A percentile compares a stretch with the other conserved stretches of the same genome.
Evolutionary conservation across 1,140 invertebrate species (phyloP).

Genomic region (Monomorium pharaonis): DNA sequence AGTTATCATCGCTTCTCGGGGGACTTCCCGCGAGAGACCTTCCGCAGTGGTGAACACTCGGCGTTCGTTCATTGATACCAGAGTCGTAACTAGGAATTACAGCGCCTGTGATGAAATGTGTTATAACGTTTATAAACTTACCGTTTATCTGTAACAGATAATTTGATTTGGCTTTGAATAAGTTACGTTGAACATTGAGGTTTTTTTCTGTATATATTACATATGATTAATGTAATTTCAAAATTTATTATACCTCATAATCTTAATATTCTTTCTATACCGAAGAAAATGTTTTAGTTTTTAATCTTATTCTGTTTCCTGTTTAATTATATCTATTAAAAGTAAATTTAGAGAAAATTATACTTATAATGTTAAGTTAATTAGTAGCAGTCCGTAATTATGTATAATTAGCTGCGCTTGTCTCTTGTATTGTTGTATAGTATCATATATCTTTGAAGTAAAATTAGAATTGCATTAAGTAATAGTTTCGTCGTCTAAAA

Average conservation of each 20-base stretch:
- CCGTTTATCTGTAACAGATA: neutral
- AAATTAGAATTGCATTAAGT: no score
- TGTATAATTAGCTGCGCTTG: no score
- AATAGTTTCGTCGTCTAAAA: no score
- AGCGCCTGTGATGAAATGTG: neutral
- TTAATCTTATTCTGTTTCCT: neutral
- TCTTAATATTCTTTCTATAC: neutral
- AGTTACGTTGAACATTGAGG: neutral
- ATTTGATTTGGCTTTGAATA: neutral
- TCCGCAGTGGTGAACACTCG: conserved; percentile 15
- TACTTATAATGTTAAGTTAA: neutral
- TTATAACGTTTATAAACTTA: neutral
- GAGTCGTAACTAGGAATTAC: conserved; percentile 19
- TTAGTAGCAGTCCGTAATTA: neutral
- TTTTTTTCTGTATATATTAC: neutral
- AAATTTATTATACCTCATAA: neutral
- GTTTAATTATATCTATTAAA: neutral
- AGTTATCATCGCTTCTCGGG: conserved; percentile 37
- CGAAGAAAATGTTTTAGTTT: no score
- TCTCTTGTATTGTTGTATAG: no score
- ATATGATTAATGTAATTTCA: no score
- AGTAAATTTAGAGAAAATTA: neutral
- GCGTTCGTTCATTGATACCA: conserved; percentile 47
- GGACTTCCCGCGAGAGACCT: conserved; percentile 61
- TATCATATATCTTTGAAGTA: no score